Base-by-base conservation (phyloP, 2,888 invertebrate species). In the Schrankia costaestrigalis region DNA sequence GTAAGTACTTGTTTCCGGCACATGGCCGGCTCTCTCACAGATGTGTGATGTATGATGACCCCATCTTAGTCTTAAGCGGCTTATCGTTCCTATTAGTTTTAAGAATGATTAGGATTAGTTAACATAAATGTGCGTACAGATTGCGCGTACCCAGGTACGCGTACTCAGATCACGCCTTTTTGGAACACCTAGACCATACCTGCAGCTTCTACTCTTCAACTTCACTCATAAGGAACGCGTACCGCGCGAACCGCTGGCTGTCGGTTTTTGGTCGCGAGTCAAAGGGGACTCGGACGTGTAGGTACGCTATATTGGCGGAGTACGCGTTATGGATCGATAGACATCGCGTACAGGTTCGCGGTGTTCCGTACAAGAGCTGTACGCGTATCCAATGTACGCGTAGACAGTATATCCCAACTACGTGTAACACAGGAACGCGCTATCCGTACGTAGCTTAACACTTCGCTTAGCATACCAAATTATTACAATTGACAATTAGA, bases 341-440 rank as follows among this genome's bases (percentile, higher is more conserved):
- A 46, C 43, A 39, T 46, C 46, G 43, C 41, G 33, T 43, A 21
- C 42, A 43, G 38, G 41, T 49, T 46, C 41, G 43, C 44, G 46
- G 46, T 43, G 41, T 36, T 42, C 39, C 31, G 45, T 46, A 45
- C 40, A 42, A 24, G 46, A 45, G 39, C 51, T 46, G 44, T 47
- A 46, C 53, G 47, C 47, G 30, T 40, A 44, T 43, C 43, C 46
- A 43, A 48, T 41, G 43, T 46, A 48, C 40, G 46, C 44, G 48
- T 44, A 38, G 40, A 35, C 39, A 44, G 36, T 24, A 46, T 43
- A 28, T 46, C 23, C 49, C 41, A 36, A 46, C 46, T 50, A 46
- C 41, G 46, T 46, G 43, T 35, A 29, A 29, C 33, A 36, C 39
- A 31, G 46, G 46, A 36, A 43, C 46, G 42, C 41, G 46, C 46